Evolutionary conservation across 2,797 vertebrate genomes (phyloP).

Genomic region (Rhinoraja longicauda): DNA sequence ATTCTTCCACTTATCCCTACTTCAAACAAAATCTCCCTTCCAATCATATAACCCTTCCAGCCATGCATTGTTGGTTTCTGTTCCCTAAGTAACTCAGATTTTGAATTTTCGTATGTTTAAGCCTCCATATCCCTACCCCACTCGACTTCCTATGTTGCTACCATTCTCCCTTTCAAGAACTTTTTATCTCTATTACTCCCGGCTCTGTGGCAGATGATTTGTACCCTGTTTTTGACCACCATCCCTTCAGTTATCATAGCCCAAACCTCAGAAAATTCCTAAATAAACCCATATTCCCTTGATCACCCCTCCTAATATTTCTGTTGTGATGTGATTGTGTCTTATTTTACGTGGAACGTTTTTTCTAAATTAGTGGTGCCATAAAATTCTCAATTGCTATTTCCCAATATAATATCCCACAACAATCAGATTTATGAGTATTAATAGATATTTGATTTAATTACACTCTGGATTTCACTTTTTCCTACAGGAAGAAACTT

Average conservation of each 20-base stretch:
- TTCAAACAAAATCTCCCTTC: neutral
- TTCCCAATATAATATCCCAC: neutral
- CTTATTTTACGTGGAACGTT: neutral
- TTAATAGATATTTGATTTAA: neutral
- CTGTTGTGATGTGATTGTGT: neutral
- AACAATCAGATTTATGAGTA: too few species aligned
- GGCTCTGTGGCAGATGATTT: neutral
- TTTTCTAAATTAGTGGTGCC: too few species aligned
- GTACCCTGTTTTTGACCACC: neutral
- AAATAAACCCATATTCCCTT: neutral
- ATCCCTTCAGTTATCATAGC: neutral
- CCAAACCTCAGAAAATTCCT: neutral
- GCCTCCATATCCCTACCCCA: neutral
- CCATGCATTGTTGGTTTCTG: neutral
- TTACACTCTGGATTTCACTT: conserved; percentile 37
- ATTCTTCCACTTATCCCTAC: neutral
- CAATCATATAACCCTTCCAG: neutral
- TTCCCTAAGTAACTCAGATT: neutral
- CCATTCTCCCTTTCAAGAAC: neutral
- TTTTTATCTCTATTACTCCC: neutral
- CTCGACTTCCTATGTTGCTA: neutral
- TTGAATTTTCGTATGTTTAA: neutral
- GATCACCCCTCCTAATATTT: neutral
- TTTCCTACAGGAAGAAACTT: conserved; percentile 75
- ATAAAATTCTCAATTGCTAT: neutral